Percentiles rank a stretch among this genome's conserved stretches.
These are phyloP conservation scores for Leptura quadrifasciata DNA, from an alignment of 2,888 invertebrate genomes.

Conservation along the genomic window DNA sequence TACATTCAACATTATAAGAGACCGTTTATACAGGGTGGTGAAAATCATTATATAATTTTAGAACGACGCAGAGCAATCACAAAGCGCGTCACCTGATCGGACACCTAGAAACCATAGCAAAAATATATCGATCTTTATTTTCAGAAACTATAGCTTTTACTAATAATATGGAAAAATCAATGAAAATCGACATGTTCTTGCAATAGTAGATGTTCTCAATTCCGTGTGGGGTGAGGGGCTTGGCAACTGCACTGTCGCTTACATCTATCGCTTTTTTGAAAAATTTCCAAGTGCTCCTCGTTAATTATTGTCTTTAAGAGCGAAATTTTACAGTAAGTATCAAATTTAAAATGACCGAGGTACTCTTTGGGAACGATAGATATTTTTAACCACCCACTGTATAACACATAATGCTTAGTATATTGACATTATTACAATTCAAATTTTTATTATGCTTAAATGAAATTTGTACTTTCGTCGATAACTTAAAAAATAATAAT, in stretches of 20 bases:
- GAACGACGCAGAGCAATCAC: too few relatives aligned
- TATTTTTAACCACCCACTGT: slow-evolving; percentile 34
- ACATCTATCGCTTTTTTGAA: neutral
- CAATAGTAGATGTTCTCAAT: too few relatives aligned
- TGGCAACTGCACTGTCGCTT: neutral
- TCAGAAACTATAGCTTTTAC: too few relatives aligned
- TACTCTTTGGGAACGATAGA: slow-evolving; percentile 1
- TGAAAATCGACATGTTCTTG: too few relatives aligned
- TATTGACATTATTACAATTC: slow-evolving; percentile 33
- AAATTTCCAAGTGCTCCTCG: slow-evolving; percentile 19
- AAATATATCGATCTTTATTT: too few relatives aligned
- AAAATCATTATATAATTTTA: neutral
- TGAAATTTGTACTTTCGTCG: slow-evolving; percentile 31
- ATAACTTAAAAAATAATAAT: slow-evolving; percentile 7
- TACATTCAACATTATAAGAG: slow-evolving; percentile 43
- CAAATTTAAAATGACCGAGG: slow-evolving; percentile 4
- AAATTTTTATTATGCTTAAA: slow-evolving; percentile 21
- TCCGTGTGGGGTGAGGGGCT: too few relatives aligned
- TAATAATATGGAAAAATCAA: too few relatives aligned
- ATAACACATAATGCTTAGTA: slow-evolving; percentile 23
- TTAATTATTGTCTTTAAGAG: slow-evolving; percentile 39
- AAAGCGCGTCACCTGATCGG: too few relatives aligned
- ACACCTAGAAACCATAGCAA: too few relatives aligned
- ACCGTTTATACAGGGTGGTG: slow-evolving; percentile 36
- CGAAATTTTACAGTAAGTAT: slow-evolving; percentile 19